Percentiles rank a stretch among this genome's conserved stretches.
Evolutionary conservation across 2,888 invertebrate genomes (phyloP).

Genomic region (Drosophila phalerata): DNA sequence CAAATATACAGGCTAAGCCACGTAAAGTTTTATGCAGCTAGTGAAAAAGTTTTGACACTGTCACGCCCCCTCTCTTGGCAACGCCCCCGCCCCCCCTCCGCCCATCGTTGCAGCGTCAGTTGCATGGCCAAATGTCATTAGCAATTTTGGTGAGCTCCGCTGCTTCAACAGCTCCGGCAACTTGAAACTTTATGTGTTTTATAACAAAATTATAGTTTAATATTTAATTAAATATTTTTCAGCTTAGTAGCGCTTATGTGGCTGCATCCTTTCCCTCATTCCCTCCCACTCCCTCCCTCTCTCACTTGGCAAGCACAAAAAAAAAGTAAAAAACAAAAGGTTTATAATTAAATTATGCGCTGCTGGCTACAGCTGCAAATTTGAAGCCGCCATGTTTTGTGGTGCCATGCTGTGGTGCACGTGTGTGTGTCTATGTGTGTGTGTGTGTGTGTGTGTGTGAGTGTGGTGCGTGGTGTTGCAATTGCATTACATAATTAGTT

Average conservation of each 20-base stretch:
- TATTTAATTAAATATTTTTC: conserved; percentile 74
- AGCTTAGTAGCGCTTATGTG: conserved; percentile 59
- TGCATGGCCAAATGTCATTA: conserved; percentile 69
- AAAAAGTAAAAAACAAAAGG: conserved; percentile 18
- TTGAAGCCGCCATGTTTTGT: conserved; percentile 38
- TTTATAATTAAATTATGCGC: conserved; percentile 62
- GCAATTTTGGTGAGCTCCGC: conserved; percentile 63
- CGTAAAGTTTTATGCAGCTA: conserved; percentile 57
- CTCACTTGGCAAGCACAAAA: neutral
- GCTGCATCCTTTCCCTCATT: neutral
- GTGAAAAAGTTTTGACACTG: conserved; percentile 49
- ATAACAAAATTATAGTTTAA: conserved; percentile 76
- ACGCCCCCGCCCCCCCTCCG: no score
- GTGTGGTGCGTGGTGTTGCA: conserved; percentile 29
- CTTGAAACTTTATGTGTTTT: conserved; percentile 69
- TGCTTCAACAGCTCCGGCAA: conserved; percentile 55
- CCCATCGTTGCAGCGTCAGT: conserved; percentile 9
- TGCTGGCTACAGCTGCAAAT: conserved; percentile 30
- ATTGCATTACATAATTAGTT: conserved; percentile 61
- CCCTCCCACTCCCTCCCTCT: neutral
- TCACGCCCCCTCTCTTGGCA: conserved; percentile 7
- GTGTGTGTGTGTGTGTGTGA: conserved; percentile 2
- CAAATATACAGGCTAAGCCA: conserved; percentile 50
- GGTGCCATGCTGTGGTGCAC: conserved; percentile 20
- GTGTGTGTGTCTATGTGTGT: neutral